Evolutionary conservation across 2,113 vertebrate genomes (phyloP).

Genomic region (Ictidomys tridecemlineatus): DNA sequence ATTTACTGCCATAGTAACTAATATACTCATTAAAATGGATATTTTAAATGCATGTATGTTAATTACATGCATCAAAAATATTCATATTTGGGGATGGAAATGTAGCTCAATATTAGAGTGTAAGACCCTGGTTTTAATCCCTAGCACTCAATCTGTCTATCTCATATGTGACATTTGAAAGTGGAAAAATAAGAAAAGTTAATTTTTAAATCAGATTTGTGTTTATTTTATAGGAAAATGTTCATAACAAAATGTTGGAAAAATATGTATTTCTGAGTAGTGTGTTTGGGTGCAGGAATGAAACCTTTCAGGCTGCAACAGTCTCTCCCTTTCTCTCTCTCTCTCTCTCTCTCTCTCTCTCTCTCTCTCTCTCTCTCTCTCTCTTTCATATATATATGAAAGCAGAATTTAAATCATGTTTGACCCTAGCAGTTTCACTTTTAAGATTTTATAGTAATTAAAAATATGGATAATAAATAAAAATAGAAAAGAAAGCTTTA

Average conservation of each 20-base stretch:
- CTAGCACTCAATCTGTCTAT: too few relatives aligned
- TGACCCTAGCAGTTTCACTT: not conserved
- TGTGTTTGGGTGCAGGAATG: not conserved
- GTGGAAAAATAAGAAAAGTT: not conserved
- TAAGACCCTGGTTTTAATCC: not conserved
- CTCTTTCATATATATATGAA: not conserved
- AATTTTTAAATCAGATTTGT: slow-evolving; percentile 1
- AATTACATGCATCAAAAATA: not conserved
- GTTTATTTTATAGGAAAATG: not conserved
- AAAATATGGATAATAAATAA: slow-evolving; percentile 8
- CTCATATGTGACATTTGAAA: not conserved
- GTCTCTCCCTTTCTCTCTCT: not conserved
- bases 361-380: too few relatives aligned
- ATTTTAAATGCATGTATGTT: not conserved
- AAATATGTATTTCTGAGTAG: not conserved
- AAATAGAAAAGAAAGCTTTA: not conserved
- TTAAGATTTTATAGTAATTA: slow-evolving; percentile 18
- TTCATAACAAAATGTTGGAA: not conserved
- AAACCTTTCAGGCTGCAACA: not conserved
- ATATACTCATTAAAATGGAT: not conserved
- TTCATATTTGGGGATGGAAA: not conserved
- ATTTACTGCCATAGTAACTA: not conserved
- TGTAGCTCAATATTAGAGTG: not conserved
- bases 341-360: not conserved
- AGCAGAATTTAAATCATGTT: not conserved